Conservation (phyloP, 2,797 vertebrate species). For the Anableps anableps region DNA sequence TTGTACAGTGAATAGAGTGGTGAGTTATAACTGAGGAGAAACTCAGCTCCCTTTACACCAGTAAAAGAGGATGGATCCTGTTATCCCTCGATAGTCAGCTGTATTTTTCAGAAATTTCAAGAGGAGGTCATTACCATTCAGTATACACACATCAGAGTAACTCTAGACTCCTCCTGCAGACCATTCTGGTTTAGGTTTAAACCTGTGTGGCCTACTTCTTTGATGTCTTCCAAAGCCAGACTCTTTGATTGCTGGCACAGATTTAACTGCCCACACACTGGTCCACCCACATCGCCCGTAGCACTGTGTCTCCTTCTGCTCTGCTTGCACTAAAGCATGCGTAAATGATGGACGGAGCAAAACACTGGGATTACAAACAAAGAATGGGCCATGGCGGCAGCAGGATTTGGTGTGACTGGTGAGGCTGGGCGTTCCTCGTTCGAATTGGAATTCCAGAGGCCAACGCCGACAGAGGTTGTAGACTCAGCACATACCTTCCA, state of each 20-base stretch:
- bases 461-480: conserved; percentile 71
- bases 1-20: not conserved
- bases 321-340: conserved; percentile 68
- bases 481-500: conserved; percentile 84
- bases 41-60: not conserved
- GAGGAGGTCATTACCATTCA: not conserved
- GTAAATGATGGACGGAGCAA: conserved; percentile 63
- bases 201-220: conserved; percentile 66
- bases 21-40: not conserved
- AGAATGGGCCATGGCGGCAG: conserved; percentile 56
- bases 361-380: conserved; percentile 64
- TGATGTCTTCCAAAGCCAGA: conserved; percentile 57
- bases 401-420: conserved; percentile 72
- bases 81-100: not conserved
- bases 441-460: conserved; percentile 81
- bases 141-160: conserved; percentile 10
- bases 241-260: conserved; percentile 62
- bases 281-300: conserved; percentile 32
- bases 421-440: conserved; percentile 75
- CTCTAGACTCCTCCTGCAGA: conserved; percentile 26
- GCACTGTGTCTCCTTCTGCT: conserved; percentile 47
- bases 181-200: conserved; percentile 48
- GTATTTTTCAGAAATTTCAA: conserved; percentile 11
- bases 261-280: conserved; percentile 41
- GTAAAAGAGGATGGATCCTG: not conserved